Evolutionary conservation across 92 coral and sea anemone genomes (phyloP).

Genomic region (Parazoanthus atlanticus): DNA sequence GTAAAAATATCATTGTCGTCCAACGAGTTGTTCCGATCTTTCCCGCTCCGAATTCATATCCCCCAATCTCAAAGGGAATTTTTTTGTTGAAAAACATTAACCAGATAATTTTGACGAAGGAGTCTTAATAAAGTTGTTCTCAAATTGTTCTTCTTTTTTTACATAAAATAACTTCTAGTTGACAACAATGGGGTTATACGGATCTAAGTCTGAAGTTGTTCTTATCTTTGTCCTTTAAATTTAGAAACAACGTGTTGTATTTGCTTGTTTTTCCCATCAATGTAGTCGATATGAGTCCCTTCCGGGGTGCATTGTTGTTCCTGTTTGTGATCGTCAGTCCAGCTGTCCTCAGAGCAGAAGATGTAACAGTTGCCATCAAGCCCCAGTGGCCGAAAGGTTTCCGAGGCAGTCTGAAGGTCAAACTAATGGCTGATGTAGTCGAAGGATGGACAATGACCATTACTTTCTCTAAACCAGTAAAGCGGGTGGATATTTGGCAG

Average conservation of each 20-base stretch:
- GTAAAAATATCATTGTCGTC: too few relatives aligned
- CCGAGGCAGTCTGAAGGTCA: not conserved
- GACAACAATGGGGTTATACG: not conserved
- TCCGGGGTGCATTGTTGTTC: not conserved
- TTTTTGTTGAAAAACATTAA: too few relatives aligned
- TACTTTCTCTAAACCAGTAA: constrained; percentile 18
- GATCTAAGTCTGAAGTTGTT: not conserved
- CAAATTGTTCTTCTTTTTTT: not conserved
- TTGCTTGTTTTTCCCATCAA: not conserved
- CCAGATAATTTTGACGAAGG: not conserved
- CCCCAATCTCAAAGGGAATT: too few relatives aligned
- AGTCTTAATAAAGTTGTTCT: not conserved
- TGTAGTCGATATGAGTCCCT: not conserved
- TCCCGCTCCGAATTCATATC: too few relatives aligned
- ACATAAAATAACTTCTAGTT: not conserved
- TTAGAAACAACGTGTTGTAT: not conserved
- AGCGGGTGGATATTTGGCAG: constrained; percentile 1
- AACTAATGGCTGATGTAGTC: not conserved
- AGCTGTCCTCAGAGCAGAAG: constrained; percentile 7
- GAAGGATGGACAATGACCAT: constrained; percentile 29
- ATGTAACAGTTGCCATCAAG: not conserved
- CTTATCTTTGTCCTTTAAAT: not conserved
- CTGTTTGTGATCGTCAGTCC: not conserved
- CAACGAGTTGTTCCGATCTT: too few relatives aligned
- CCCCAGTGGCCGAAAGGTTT: constrained; percentile 8